Percentiles rank a stretch among this genome's conserved stretches.
Conservation (phyloP, 1,140 invertebrate species). For the Lucilia cuprina region DNA sequence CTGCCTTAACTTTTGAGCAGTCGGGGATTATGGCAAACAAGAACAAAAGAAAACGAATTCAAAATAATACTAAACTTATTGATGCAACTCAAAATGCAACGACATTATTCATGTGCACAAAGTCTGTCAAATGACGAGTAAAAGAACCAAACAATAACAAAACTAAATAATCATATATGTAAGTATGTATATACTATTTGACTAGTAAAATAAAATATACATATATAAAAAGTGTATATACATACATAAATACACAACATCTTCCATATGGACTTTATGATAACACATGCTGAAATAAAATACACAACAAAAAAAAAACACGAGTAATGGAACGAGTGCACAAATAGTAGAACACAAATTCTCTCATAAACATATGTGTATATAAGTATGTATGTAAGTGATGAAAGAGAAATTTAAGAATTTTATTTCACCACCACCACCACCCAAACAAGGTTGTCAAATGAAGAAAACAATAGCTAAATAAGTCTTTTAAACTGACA, state of each 20-base stretch:
- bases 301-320: background rate
- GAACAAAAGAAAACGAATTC: too few species aligned
- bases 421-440: background rate
- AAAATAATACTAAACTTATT: too few species aligned
- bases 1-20: too few species aligned
- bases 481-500: too few species aligned
- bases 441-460: background rate
- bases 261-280: constrained; percentile 9
- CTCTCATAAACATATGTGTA: too few species aligned
- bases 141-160: background rate
- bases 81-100: background rate
- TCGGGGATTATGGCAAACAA: too few species aligned
- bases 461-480: background rate
- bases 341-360: too few species aligned
- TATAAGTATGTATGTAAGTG: background rate
- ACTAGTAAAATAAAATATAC: background rate
- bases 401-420: background rate
- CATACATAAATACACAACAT: background rate
- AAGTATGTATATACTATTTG: too few species aligned
- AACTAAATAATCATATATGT: background rate
- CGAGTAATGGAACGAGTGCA: background rate
- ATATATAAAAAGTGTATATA: background rate
- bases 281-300: background rate
- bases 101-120: background rate
- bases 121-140: background rate